Evolutionary conservation across 2,113 vertebrate species (phyloP), one percentile per base, ranked within the genome.

Genomic region (Mandrillus leucophaeus): DNA sequence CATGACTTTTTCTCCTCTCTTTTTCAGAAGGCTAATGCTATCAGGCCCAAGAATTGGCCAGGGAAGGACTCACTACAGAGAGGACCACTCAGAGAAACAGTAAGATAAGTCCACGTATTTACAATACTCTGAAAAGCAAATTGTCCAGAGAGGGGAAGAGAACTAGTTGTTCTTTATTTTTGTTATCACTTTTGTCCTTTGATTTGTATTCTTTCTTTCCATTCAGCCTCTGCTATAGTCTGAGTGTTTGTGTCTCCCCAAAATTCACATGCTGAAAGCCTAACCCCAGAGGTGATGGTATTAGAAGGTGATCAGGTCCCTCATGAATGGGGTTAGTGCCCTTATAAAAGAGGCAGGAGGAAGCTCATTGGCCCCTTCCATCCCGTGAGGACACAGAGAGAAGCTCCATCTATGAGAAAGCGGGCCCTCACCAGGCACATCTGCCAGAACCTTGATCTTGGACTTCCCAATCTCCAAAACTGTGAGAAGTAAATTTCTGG

Each of bases 21-120:
- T 80, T 92, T 89, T 86, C 96, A 78, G 83, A 89, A 92, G n/a
- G 13, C 5, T 22, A 35, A 95, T 52, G 83, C 59, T 90, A 9
- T 94, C 57, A 22, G 61, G 27, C 40, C 70, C 23, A 27, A 55
- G 70, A 80, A 40, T 23, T 96, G 64, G 45, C 81, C 86, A 64
- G 66, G 72, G 80, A 84, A 82, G 57, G 43, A 59, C 48, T 90
- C 64, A 6, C 8, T 35, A 61, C 79, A 93, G 87, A 87, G n/a
- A 80, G 81, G 55, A 55, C 35, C 50, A 16, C 89, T 75, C 61
- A 87, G 76, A 72, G 68, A 94, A 80, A 38, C n/a, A 76, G 66
- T 14, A 64, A 72, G 43, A 8, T 40, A 87, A 86, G 52, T 38
- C 52, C 59, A 81, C 11, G 0, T n/a, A 10, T 55, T 23, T 45